These are phyloP conservation scores for Theristus sp. DNA, from an alignment of 2,888 invertebrate genomes.

Conservation along the genomic window DNA sequence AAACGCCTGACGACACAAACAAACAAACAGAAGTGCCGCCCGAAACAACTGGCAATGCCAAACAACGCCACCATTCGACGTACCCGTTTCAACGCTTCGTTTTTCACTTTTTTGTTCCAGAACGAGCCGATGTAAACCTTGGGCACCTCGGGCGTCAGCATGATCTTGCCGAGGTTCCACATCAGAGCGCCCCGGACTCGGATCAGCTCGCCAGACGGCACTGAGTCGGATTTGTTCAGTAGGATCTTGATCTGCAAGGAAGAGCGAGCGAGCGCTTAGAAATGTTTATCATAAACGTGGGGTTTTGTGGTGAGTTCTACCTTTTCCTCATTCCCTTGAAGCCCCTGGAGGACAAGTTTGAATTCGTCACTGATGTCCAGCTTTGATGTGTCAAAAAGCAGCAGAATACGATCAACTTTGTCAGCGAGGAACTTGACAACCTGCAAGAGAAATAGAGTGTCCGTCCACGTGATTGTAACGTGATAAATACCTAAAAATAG, in stretches of 20 bases:
- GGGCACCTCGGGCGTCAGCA: conserved; percentile 9
- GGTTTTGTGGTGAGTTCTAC: conserved; percentile 3
- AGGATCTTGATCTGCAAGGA: conserved; percentile 8
- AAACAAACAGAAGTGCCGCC: too few relatives aligned
- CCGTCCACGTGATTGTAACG: too few relatives aligned
- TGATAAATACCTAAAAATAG: too few relatives aligned
- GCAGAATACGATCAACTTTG: conserved; percentile 15
- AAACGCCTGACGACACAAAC: too few relatives aligned
- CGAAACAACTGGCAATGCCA: too few relatives aligned
- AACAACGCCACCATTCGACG: too few relatives aligned
- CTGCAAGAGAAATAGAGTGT: too few relatives aligned
- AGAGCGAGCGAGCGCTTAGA: too few relatives aligned
- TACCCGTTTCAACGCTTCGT: too few relatives aligned
- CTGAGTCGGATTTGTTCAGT: conserved; percentile 10
- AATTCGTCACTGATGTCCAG: conserved; percentile 18
- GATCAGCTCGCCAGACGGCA: conserved; percentile 7
- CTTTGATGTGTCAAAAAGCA: conserved; percentile 17
- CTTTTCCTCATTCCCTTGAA: conserved; percentile 14
- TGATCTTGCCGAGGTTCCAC: conserved; percentile 9
- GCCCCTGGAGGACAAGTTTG: conserved; percentile 11
- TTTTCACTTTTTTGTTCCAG: conserved; percentile 6
- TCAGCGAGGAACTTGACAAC: conserved; percentile 16
- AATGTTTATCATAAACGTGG: too few relatives aligned
- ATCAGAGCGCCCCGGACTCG: conserved; percentile 11
- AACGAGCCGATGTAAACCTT: conserved; percentile 10